Evolutionary conservation across 2,888 invertebrate species (phyloP), one percentile per base, ranked within the genome.

Genomic region (Leucoma salicis): DNA sequence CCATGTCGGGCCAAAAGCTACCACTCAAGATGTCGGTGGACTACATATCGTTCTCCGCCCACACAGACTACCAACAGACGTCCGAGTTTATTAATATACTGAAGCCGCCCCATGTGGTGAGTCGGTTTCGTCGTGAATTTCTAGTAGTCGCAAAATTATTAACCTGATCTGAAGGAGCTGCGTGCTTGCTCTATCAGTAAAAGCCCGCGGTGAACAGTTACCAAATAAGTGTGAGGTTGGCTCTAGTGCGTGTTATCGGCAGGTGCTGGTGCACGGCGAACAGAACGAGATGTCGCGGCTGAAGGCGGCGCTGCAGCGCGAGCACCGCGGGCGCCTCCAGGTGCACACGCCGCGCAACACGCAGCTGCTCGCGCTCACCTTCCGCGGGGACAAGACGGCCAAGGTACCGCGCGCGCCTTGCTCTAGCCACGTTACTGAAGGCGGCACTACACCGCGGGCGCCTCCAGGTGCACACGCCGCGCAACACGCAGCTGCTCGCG

Each of bases 1-100:
- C 99, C 0, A 94, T 99, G 93, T 94, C 95, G 0, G 99, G 99
- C 0, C 98, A 99, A 83, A 98, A 98, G 81, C 85, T 99, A 42
- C 98, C 98, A 0, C 90, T 99, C 29, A 97, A 97, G 82, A 98
- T 98, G 95, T 97, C 98, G 0, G 99, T 99, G 0, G 98, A 99
- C 83, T 99, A 99, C 82, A 99, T 99, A 66, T 99, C 99, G 0
- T 99, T 99, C 89, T 99, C 99, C 0, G 99, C 99, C 0, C 99
- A 99, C 79, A 99, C 99, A 0, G 99, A 99, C 87, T 99, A 97
- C 79, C 95, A 97, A 78, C 98, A 98, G 87, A 99, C 99, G 0
- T 97, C 97, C 33, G 98, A 99, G 88, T 99, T 99, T 72, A 96
- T 99, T 54, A 92, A 98, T 35, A 93, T 95, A 35, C 87, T 99